These are phyloP conservation scores for Notocelia uddmanniana DNA, from an alignment of 2,888 invertebrate genomes.

Conservation along the genomic window DNA sequence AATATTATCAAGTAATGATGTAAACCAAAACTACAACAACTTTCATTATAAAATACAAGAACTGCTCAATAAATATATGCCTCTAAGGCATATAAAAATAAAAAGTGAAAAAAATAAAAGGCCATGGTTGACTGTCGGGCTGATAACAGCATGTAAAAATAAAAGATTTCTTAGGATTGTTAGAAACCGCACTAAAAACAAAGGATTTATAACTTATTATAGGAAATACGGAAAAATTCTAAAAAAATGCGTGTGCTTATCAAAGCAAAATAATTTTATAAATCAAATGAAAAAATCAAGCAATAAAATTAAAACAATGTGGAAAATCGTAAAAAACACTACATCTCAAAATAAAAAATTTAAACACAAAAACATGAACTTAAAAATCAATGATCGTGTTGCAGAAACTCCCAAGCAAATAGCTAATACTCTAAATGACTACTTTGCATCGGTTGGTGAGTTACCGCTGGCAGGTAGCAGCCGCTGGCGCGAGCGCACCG, in stretches of 20 bases:
- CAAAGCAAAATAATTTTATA: background rate
- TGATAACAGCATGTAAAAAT: background rate
- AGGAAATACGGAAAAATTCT: background rate
- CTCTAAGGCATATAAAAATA: background rate
- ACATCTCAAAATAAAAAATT: background rate
- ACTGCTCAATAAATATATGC: background rate
- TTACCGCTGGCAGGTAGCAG: background rate
- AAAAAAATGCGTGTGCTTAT: background rate
- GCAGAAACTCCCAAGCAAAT: background rate
- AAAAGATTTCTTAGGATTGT: constrained; percentile 1
- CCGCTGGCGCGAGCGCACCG: background rate
- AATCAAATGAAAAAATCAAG: constrained; percentile 1
- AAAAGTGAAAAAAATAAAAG: background rate
- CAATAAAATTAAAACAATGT: constrained; percentile 20
- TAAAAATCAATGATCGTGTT: background rate
- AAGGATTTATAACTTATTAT: background rate
- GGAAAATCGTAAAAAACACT: background rate
- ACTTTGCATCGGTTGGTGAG: constrained; percentile 1
- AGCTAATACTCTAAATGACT: background rate
- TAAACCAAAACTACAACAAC: background rate
- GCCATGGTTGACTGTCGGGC: background rate
- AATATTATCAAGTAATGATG: too few relatives aligned
- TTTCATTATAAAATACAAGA: constrained; percentile 1
- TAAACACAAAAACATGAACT: background rate
- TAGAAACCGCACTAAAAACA: background rate